A percentile compares a stretch with the other conserved stretches of the same genome.
These are phyloP conservation scores for Galagoides demidoff DNA, from an alignment of 2,797 vertebrate species.

Conservation along the genomic window DNA sequence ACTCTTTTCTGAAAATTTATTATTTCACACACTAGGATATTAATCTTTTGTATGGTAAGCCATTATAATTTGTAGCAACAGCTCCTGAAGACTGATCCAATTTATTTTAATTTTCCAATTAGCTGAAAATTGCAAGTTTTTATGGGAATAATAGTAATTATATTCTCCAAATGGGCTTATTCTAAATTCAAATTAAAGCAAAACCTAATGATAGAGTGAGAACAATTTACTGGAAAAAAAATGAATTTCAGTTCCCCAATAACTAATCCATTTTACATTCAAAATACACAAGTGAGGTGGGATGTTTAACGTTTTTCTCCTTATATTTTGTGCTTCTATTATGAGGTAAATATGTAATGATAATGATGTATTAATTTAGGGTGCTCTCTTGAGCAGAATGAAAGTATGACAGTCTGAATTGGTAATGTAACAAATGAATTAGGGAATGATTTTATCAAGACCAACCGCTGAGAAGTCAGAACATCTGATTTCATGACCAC, in stretches of 20 bases:
- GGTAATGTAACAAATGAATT: slow-evolving; percentile 41
- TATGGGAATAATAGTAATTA: slow-evolving; percentile 60
- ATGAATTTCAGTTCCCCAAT: neutral
- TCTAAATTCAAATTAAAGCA: slow-evolving; percentile 69
- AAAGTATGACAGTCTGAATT: slow-evolving; percentile 46
- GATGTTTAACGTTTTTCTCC: slow-evolving; percentile 23
- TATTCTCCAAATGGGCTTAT: slow-evolving; percentile 55
- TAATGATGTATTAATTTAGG: slow-evolving; percentile 47
- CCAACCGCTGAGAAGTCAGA: neutral
- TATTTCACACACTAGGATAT: neutral
- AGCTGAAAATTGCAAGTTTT: slow-evolving; percentile 59
- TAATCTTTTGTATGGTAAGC: neutral
- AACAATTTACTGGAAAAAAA: slow-evolving; percentile 15
- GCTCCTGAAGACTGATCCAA: neutral
- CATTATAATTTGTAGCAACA: neutral
- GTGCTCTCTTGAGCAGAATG: neutral
- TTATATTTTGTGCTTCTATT: slow-evolving; percentile 23
- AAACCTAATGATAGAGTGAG: neutral
- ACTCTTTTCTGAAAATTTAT: neutral
- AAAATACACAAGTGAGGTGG: neutral
- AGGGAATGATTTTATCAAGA: slow-evolving; percentile 8
- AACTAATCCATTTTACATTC: slow-evolving; percentile 56
- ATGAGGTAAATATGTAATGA: slow-evolving; percentile 25
- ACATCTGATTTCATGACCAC: neutral
- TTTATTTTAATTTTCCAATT: slow-evolving; percentile 70